These are phyloP conservation scores for Mesocricetus auratus DNA, from an alignment of 2,113 vertebrate genomes.

Conservation along the genomic window DNA sequence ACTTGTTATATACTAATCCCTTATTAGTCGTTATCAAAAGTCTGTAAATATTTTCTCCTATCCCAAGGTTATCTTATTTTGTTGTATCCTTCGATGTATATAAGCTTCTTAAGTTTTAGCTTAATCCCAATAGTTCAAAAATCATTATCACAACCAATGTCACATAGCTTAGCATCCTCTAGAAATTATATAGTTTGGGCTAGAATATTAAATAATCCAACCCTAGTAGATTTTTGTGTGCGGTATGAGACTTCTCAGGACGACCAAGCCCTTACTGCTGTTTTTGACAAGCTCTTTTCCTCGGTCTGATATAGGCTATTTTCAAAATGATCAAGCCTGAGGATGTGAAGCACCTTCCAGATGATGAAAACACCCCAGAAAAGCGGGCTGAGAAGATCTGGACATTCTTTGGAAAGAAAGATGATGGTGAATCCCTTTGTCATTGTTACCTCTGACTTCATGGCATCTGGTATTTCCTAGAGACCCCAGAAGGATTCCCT, in stretches of 20 bases:
- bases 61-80: neutral
- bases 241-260: neutral
- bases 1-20: neutral
- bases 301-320: constrained; percentile 88
- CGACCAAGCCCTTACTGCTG: no score
- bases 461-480: rapidly evolving
- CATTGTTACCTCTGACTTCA: neutral
- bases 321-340: constrained; percentile 94
- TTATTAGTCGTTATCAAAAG: neutral
- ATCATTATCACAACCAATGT: no score
- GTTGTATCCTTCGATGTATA: neutral
- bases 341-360: constrained; percentile 88
- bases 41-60: neutral
- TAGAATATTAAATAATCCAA: neutral
- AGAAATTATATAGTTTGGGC: neutral
- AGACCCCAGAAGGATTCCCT: neutral
- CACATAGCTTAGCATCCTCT: neutral
- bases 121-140: neutral
- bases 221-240: neutral
- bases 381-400: constrained; percentile 93
- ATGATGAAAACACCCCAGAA: constrained; percentile 93
- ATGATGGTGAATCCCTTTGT: constrained; percentile 87
- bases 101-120: neutral
- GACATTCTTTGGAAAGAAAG: constrained; percentile 92
- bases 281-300: neutral